Conservation (phyloP, 1,140 invertebrate genomes). For the Rhynchophorus ferrugineus region DNA sequence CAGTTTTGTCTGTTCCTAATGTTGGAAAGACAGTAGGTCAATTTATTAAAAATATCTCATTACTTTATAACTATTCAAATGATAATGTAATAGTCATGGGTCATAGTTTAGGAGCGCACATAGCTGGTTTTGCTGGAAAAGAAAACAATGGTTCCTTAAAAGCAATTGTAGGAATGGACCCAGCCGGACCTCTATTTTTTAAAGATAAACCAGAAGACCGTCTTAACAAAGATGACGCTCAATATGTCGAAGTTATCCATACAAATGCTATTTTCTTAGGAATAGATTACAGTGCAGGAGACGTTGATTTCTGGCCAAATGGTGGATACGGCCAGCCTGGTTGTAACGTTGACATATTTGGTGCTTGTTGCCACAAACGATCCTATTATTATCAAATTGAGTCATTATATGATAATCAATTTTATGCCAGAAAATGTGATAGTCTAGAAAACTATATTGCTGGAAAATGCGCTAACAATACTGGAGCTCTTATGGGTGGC, state of each 20-base stretch:
- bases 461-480: no score
- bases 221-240: slow-evolving; percentile 53
- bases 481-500: neutral
- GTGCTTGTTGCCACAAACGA: slow-evolving; percentile 47
- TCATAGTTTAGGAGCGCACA: slow-evolving; percentile 62
- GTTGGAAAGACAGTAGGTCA: no score
- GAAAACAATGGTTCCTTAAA: slow-evolving; percentile 34
- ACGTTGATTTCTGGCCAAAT: slow-evolving; percentile 67
- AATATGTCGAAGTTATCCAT: slow-evolving; percentile 57
- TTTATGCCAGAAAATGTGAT: no score
- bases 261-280: slow-evolving; percentile 53
- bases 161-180: slow-evolving; percentile 43
- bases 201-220: slow-evolving; percentile 42
- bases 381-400: slow-evolving; percentile 53
- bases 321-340: slow-evolving; percentile 60
- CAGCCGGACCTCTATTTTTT: slow-evolving; percentile 48
- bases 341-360: slow-evolving; percentile 46
- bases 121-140: slow-evolving; percentile 52
- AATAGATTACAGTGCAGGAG: slow-evolving; percentile 52
- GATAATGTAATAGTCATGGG: slow-evolving; percentile 55
- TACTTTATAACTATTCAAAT: no score
- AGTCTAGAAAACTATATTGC: no score
- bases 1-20: no score
- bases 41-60: no score
- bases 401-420: no score